These are phyloP conservation scores for Excalfactoria chinensis DNA, from an alignment of 2,113 vertebrate genomes.

Conservation along the genomic window DNA sequence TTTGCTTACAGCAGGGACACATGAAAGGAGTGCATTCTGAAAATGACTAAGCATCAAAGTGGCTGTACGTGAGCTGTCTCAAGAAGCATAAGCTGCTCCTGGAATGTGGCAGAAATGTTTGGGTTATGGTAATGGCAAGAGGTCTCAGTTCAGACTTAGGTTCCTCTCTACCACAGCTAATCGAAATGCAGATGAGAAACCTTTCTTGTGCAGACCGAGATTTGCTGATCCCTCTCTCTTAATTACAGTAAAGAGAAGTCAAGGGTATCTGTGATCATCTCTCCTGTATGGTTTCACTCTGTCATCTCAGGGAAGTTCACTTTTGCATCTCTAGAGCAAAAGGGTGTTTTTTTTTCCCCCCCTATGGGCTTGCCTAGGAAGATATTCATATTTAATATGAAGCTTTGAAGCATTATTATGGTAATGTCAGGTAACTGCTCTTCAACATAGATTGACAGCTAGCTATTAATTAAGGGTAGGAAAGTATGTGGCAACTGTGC, in stretches of 20 bases:
- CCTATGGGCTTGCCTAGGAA: slow-evolving; percentile 23
- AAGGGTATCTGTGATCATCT: not conserved
- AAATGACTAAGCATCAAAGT: not conserved
- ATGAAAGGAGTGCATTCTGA: accelerated
- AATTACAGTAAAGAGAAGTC: slow-evolving; percentile 8
- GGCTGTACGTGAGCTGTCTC: not conserved
- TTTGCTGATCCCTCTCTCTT: slow-evolving; percentile 26
- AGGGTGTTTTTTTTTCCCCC: not conserved
- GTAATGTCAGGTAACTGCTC: slow-evolving; percentile 72
- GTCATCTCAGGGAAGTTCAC: not conserved
- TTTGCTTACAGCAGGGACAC: not conserved
- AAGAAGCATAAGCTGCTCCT: not conserved
- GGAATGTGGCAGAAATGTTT: slow-evolving; percentile 11
- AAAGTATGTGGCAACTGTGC: slow-evolving; percentile 68
- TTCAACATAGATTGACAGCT: slow-evolving; percentile 65
- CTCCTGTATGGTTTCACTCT: not conserved
- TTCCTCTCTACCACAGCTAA: slow-evolving; percentile 13
- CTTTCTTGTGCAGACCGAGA: not conserved
- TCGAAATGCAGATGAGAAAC: not conserved
- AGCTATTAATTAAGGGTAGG: slow-evolving; percentile 68
- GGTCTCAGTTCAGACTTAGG: not conserved
- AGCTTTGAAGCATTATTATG: slow-evolving; percentile 71
- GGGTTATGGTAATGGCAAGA: not conserved
- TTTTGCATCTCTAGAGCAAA: not conserved
- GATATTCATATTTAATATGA: slow-evolving; percentile 70